phyloP scores from a whole-genome alignment of 2,113 vertebrate genomes.

The Cololabis saira region DNA sequence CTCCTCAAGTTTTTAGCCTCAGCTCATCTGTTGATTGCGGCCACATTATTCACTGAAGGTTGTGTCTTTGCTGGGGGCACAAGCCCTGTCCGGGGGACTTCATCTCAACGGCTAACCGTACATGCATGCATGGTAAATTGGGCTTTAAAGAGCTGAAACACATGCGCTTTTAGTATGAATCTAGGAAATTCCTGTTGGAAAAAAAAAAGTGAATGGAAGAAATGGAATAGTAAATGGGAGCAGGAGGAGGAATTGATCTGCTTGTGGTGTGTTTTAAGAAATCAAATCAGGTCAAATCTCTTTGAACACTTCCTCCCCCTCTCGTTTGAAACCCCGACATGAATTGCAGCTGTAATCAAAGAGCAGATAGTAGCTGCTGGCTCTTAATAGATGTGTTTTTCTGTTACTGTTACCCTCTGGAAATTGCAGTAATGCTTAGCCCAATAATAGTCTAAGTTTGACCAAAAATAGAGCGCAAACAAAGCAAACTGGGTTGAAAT shows the following conservation, averaged over 20 bases:
- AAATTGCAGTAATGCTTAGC: conserved; percentile 31
- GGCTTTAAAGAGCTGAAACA: conserved; percentile 54
- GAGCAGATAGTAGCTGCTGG: conserved; percentile 15
- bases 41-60: conserved; percentile 77
- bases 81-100: conserved; percentile 70
- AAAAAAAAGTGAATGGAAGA: background rate
- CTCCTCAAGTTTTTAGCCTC: conserved; percentile 54
- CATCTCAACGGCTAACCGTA: conserved; percentile 66
- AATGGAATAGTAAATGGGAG: conserved; percentile 4
- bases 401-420: conserved; percentile 42
- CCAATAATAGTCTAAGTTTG: conserved; percentile 47
- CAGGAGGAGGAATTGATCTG: conserved; percentile 17
- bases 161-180: conserved; percentile 9
- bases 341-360: conserved; percentile 22
- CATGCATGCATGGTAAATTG: conserved; percentile 42
- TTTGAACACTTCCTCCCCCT: conserved; percentile 1
- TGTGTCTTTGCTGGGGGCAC: conserved; percentile 71
- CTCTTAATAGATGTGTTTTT: conserved; percentile 39
- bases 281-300: conserved; percentile 39
- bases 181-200: background rate
- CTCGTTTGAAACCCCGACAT: conserved; percentile 10
- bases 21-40: conserved; percentile 63
- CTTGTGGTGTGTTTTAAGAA: conserved; percentile 29
- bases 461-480: conserved; percentile 47
- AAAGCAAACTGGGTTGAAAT: conserved; percentile 26